Percentiles rank a stretch among this genome's conserved stretches.
Evolutionary conservation across 2,113 vertebrate species (phyloP).

Genomic region (Phoenicopterus ruber): DNA sequence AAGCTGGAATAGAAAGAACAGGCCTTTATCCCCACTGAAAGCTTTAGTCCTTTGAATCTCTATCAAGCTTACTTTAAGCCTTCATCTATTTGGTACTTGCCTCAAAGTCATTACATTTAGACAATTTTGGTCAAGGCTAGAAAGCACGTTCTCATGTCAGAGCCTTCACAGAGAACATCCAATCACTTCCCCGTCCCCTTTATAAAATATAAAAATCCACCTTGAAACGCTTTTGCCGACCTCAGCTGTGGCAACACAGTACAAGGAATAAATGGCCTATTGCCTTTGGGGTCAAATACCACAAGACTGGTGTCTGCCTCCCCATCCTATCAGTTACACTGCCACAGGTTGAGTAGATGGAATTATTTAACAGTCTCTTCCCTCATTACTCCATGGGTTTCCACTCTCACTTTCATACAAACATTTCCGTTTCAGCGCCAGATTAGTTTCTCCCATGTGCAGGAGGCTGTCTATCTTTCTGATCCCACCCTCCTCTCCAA

Average conservation of each 20-base stretch:
- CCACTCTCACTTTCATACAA: background rate
- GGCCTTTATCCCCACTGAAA: background rate
- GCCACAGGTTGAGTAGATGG: fast-evolving
- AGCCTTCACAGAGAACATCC: background rate
- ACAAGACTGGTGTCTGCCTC: background rate
- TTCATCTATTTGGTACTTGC: background rate
- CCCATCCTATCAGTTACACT: background rate
- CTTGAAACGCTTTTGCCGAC: background rate
- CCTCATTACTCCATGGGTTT: background rate
- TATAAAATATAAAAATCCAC: background rate
- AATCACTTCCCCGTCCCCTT: background rate
- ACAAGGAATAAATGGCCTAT: background rate
- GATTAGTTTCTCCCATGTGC: background rate
- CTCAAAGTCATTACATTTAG: background rate
- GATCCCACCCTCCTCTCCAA: background rate
- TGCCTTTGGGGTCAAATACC: background rate
- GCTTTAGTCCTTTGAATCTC: background rate
- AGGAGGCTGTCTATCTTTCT: background rate
- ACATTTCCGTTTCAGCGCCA: background rate
- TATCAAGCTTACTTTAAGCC: background rate
- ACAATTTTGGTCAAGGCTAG: background rate
- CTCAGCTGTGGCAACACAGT: background rate
- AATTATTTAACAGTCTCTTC: background rate
- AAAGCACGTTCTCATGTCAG: background rate
- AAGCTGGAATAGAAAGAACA: background rate